Evolutionary conservation across 2,113 vertebrate species (phyloP).

Genomic region (Paratilapia polleni): DNA sequence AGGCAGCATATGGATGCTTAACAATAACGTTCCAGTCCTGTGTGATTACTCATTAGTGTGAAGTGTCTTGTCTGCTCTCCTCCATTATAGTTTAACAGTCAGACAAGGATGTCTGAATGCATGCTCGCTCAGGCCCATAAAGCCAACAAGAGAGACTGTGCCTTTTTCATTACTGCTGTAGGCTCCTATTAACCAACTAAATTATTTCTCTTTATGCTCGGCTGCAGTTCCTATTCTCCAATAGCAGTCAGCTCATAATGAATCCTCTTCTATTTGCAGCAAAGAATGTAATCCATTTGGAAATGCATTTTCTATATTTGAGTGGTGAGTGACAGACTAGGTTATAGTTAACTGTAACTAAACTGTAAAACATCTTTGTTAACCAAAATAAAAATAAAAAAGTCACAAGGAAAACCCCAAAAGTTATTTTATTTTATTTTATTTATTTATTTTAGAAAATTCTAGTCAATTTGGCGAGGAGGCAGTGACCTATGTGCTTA

Average conservation of each 20-base stretch:
- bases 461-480: background rate
- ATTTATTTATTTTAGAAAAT: no score
- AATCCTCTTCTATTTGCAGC: background rate
- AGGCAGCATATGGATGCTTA: background rate
- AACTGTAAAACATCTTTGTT: background rate
- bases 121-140: background rate
- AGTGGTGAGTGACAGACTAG: background rate
- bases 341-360: background rate
- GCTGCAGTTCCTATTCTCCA: conserved; percentile 37
- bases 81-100: background rate
- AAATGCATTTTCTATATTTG: background rate
- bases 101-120: background rate
- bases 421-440: no score
- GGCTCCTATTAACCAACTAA: conserved; percentile 42
- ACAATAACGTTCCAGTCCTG: background rate
- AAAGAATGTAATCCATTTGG: background rate
- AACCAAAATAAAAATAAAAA: background rate
- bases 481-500: background rate
- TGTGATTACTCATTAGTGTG: background rate
- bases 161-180: conserved; percentile 35
- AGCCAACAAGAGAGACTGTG: conserved; percentile 17
- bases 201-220: conserved; percentile 48
- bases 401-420: no score
- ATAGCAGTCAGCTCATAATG: background rate
- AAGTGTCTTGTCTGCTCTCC: background rate